phyloP scores from a whole-genome alignment of 2,113 vertebrate genomes.

The Odocoileus virginianus region DNA sequence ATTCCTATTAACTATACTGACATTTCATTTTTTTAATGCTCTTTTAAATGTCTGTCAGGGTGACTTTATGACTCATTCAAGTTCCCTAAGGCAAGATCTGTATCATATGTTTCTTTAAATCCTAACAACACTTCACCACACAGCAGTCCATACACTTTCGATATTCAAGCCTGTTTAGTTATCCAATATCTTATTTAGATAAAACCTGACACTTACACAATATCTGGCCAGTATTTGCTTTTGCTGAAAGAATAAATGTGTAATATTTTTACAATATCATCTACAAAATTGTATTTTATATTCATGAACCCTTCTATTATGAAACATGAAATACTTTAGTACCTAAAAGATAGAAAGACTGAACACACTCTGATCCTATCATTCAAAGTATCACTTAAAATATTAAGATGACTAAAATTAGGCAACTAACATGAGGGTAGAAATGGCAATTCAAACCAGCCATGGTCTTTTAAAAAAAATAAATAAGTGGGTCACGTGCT shows the following conservation, averaged over 20 bases:
- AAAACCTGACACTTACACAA: neutral
- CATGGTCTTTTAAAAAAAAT: slow-evolving; percentile 32
- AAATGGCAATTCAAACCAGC: slow-evolving; percentile 4
- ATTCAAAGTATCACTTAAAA: slow-evolving; percentile 24
- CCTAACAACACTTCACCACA: neutral
- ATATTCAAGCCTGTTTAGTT: neutral
- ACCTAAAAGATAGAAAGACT: neutral
- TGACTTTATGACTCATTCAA: slow-evolving; percentile 1
- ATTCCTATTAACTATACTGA: neutral
- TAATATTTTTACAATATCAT: slow-evolving; percentile 11
- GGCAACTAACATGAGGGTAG: neutral
- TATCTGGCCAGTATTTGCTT: neutral
- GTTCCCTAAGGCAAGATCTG: neutral
- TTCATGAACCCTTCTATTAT: neutral
- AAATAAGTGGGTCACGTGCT: neutral
- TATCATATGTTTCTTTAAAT: neutral
- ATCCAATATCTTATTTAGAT: neutral
- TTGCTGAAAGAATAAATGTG: slow-evolving; percentile 18
- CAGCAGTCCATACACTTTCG: neutral
- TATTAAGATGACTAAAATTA: slow-evolving; percentile 39
- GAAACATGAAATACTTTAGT: neutral
- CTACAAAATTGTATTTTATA: slow-evolving; percentile 27
- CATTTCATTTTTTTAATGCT: slow-evolving; percentile 22
- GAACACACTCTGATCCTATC: neutral
- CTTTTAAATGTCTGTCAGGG: neutral